These are phyloP conservation scores for Lasioglossum leucozonium DNA, from an alignment of 2,888 invertebrate genomes.

Conservation along the genomic window DNA sequence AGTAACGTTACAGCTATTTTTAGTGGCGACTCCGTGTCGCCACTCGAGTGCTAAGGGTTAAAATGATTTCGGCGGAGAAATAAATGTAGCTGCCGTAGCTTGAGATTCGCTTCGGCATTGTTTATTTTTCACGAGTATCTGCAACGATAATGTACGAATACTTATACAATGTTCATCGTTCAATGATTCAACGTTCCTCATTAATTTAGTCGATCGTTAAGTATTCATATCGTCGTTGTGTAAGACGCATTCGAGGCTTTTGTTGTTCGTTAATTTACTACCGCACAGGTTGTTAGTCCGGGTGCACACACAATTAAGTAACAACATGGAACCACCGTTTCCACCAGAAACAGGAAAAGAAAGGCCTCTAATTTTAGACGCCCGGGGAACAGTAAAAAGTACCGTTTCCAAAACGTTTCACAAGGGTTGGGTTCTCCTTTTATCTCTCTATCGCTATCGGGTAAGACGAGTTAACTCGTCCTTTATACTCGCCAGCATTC, in stretches of 20 bases:
- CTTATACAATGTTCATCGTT: background rate
- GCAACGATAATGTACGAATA: too few relatives aligned
- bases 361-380: background rate
- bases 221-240: background rate
- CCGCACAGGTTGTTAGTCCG: background rate
- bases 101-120: too few relatives aligned
- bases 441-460: slow-evolving; percentile 3
- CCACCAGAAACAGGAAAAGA: background rate
- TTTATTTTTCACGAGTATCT: too few relatives aligned
- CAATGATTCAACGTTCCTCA: background rate
- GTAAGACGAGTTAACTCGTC: background rate
- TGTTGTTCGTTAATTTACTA: background rate
- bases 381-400: background rate
- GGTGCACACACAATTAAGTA: background rate
- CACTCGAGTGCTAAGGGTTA: too few relatives aligned
- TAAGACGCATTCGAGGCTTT: background rate
- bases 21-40: too few relatives aligned
- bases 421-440: background rate
- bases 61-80: background rate
- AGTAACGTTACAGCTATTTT: too few relatives aligned
- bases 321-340: background rate
- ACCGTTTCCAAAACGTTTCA: slow-evolving; percentile 1
- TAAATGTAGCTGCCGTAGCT: too few relatives aligned
- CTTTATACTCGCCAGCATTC: background rate
- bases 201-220: background rate